phyloP scores from a whole-genome alignment of 2,113 vertebrate species.

The Festucalex cinctus region DNA sequence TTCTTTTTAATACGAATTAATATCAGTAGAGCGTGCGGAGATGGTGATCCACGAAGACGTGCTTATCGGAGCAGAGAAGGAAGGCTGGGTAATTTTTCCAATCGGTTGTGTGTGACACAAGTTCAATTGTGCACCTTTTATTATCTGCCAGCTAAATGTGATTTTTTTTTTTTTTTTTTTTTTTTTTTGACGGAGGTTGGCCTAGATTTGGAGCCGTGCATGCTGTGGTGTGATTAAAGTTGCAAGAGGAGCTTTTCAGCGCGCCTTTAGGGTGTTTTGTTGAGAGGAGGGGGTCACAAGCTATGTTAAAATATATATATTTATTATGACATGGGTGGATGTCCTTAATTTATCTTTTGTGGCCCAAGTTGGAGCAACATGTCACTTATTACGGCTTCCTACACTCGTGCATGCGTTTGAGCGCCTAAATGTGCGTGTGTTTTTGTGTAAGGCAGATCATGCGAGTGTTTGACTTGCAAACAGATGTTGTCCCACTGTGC shows the following conservation, averaged over 20 bases:
- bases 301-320: neutral
- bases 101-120: slow-evolving; percentile 8
- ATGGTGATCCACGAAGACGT: slow-evolving; percentile 40
- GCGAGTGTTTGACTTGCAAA: slow-evolving; percentile 36
- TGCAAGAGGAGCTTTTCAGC: slow-evolving; percentile 59
- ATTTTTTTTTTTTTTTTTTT: slow-evolving; percentile 20
- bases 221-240: slow-evolving; percentile 64
- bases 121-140: slow-evolving; percentile 4
- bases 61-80: slow-evolving; percentile 23
- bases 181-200: slow-evolving; percentile 33
- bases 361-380: slow-evolving; percentile 49
- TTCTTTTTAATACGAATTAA: slow-evolving; percentile 44
- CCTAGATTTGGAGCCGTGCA: slow-evolving; percentile 51
- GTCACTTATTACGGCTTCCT: slow-evolving; percentile 43
- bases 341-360: slow-evolving; percentile 17
- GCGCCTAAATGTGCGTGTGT: slow-evolving; percentile 5
- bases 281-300: slow-evolving; percentile 51
- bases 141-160: slow-evolving; percentile 4
- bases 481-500: slow-evolving; percentile 60
- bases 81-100: slow-evolving; percentile 23
- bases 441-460: neutral
- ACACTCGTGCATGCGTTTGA: slow-evolving; percentile 12
- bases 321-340: slow-evolving; percentile 22
- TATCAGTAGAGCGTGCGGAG: slow-evolving; percentile 50
- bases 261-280: slow-evolving; percentile 44